Evolutionary conservation across 1,140 invertebrate species (phyloP).

Genomic region (Bathynomus jamesi): DNA sequence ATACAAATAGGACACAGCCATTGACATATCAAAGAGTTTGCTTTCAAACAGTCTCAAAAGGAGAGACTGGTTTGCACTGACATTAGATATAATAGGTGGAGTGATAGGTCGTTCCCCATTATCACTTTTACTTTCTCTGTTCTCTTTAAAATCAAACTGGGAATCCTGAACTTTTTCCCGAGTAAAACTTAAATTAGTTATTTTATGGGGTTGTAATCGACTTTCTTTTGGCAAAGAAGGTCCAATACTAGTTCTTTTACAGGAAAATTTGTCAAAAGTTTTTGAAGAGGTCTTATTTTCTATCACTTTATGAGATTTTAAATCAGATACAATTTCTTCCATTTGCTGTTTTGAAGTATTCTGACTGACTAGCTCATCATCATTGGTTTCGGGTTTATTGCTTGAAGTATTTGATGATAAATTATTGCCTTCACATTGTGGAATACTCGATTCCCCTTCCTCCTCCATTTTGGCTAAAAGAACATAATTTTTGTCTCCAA

Average conservation of each 20-base stretch:
- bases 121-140: neutral
- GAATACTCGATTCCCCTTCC: no score
- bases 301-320: neutral
- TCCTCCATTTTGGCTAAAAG: no score
- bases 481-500: no score
- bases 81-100: slow-evolving; percentile 35
- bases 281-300: neutral
- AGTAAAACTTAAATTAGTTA: neutral
- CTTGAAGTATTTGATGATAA: neutral
- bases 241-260: neutral
- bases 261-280: neutral
- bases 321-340: neutral
- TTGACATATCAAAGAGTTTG: slow-evolving; percentile 93
- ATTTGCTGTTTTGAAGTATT: neutral
- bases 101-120: neutral
- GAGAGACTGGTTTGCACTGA: slow-evolving; percentile 47
- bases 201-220: neutral
- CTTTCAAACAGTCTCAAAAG: slow-evolving; percentile 90
- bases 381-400: neutral
- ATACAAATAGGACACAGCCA: slow-evolving; percentile 94
- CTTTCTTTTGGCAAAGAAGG: neutral
- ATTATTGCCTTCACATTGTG: no score
- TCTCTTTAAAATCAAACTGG: neutral
- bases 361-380: neutral
- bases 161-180: neutral